Evolutionary conservation across 2,797 vertebrate species (phyloP), one percentile per base, ranked within the genome.

Genomic region (Premnoplex brunnescens): DNA sequence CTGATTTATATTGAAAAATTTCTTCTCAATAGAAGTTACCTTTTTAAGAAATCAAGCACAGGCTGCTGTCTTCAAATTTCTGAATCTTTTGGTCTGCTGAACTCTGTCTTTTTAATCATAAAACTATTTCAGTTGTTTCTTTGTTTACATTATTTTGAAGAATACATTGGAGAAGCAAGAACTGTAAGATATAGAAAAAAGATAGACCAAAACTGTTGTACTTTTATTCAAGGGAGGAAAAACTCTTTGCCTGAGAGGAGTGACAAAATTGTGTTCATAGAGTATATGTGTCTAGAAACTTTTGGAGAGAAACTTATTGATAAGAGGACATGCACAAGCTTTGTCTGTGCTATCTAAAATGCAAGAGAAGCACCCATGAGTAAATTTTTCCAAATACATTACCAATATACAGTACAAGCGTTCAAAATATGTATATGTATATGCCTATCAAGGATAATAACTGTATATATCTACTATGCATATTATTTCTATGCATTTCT

Each of bases 11-110:
- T 7, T 43, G 37, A 75, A 88, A 75, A 14, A 27, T 4, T 86
- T 28, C 41, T 89, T 96, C 5, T 4, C 48, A 85, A 67, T 62
- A 91, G 39, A 43, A 95, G 78, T 91, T 74, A 58, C 88, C 77
- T 67, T 48, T 93, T 87, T 16, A 72, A 89, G 88, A 93, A 92
- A 71, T 74, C 60, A 91, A 90, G 10, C 49, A 74, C 39, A 63
- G 24, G 26, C 36, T 73, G 19, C 30, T n/a, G 9, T 54, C 36
- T 59, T 39, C 15, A 67, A 87, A 75, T 19, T 49, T 48, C 66
- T 93, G 94, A 91, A 83, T 91, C 39, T 93, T 84, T 6, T 80
- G 73, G 62, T 81, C 77, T 88, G 41, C 84, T 85, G 76, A 94
- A 85, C 23, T 71, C 28, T 62, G 14, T 43, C 39, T 71, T 75